Conservation (phyloP, 2,797 vertebrate genomes). For the Gouania willdenowi region DNA sequence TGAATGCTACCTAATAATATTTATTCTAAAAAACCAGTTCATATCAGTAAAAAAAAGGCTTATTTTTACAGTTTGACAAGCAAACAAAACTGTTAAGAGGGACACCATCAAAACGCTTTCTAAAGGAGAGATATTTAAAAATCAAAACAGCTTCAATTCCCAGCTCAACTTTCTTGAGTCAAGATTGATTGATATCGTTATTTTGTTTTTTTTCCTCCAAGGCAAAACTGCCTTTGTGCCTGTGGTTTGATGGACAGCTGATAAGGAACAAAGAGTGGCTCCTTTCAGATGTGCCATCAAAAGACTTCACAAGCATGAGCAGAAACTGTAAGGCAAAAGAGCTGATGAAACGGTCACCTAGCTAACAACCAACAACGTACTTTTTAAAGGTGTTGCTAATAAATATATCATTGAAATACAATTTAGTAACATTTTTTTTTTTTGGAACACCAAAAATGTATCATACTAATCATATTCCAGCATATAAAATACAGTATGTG, state of each 20-base stretch:
- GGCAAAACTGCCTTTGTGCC: slow-evolving; percentile 17
- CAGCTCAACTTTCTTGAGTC: slow-evolving; percentile 6
- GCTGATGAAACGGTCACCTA: no score
- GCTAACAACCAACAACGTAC: no score
- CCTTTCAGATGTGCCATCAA: slow-evolving; percentile 54
- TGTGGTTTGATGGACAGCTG: slow-evolving; percentile 40
- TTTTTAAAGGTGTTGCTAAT: no score
- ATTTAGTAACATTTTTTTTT: no score
- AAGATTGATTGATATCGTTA: slow-evolving; percentile 18
- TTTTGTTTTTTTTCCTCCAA: slow-evolving; percentile 6
- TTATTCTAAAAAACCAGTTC: slow-evolving; percentile 35
- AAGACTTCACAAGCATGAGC: slow-evolving; percentile 31
- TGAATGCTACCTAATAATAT: no score
- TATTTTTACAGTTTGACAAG: slow-evolving; percentile 32
- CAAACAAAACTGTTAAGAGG: slow-evolving; percentile 32
- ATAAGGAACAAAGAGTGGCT: slow-evolving; percentile 25
- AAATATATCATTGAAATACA: no score
- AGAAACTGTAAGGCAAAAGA: slow-evolving; percentile 1
- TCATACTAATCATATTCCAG: no score
- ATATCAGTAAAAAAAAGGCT: slow-evolving; percentile 5
- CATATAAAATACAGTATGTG: no score
- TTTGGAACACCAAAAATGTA: no score
- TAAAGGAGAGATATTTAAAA: slow-evolving; percentile 37
- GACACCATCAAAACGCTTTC: slow-evolving; percentile 1
- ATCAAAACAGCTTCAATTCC: slow-evolving; percentile 50